Conservation (phyloP, 2,888 invertebrate genomes). For the Vannuccia rotundouncinata region DNA sequence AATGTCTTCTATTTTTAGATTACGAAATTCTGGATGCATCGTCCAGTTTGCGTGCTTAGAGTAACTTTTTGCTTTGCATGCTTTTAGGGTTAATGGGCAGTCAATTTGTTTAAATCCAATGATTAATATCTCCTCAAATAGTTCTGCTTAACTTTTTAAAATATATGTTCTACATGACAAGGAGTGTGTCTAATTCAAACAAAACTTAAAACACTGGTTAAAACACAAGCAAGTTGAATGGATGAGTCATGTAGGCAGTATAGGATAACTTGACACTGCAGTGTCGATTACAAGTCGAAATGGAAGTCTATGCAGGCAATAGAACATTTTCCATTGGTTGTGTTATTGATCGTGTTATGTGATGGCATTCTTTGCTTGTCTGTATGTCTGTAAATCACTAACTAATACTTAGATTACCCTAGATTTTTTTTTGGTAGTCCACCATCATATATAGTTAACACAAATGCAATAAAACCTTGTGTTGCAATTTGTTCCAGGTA, state of each 20-base stretch:
- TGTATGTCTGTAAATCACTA: neutral
- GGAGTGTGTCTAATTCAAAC: neutral
- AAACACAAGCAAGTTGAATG: neutral
- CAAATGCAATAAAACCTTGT: conserved; percentile 22
- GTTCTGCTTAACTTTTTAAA: too few species aligned
- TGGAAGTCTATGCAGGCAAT: neutral
- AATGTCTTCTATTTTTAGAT: too few species aligned
- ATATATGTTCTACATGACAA: too few species aligned
- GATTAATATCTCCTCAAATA: too few species aligned
- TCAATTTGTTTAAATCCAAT: too few species aligned
- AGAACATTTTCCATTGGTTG: neutral
- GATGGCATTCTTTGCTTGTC: neutral
- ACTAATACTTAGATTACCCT: neutral
- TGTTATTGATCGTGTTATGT: neutral
- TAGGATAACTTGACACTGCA: neutral
- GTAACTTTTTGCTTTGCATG: too few species aligned
- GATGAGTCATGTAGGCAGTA: neutral
- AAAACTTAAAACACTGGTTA: neutral
- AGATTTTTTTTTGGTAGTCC: neutral
- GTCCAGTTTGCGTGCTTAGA: too few species aligned
- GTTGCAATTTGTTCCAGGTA: conserved; percentile 19
- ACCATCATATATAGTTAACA: conserved; percentile 3
- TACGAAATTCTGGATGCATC: too few species aligned
- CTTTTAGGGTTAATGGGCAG: too few species aligned
- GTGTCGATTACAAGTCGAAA: neutral